Base-by-base conservation (phyloP, 2,888 invertebrate genomes). In the Anodontia alba region DNA sequence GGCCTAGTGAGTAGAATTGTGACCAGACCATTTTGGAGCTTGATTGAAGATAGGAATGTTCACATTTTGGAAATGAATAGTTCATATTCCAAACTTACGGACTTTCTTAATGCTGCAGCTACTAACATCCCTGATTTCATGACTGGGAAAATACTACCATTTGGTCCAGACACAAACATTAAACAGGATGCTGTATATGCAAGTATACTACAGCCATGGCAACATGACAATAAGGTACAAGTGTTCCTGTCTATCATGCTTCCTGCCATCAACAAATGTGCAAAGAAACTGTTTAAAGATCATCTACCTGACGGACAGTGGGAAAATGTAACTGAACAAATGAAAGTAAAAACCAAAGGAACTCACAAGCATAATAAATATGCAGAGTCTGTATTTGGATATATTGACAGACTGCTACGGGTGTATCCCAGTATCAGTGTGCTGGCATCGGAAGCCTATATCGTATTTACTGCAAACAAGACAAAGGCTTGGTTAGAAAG, bases 401-500 rank as follows among this genome's bases (percentile, higher is more conserved):
- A 70, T 71, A 33, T 83, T 8, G 76, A 76, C 72, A 57, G 67
- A 29, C 26, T 83, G 46, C 54, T 83, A 26, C 15, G 79, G 23
- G 73, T 75, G 43, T 72, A 78, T 31, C 78, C 81, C 12, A 78
- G 72, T 62, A 66, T 78, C 12, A 43, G 51, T 33, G 49, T 66
- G 17, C 70, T 80, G 17, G 46, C 76, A 20, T 26, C 70, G 8
- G 83, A 83, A 33, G 74, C 77, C 7, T 76, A 69, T 43, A 57
- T 87, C 0, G 78, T 85, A 81, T 85, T 85, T 36, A 51, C 74
- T 1, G 71, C 75, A 0, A 83, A 85, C 31, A 83, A 81, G 54
- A 87, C 87, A 23, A 43, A 20, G 8, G 12, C 29, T 12, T 85
- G 83, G 78, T 33, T 80, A 15, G 75, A 79, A 42, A 43, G 51